Base-by-base conservation (phyloP, 2,113 vertebrate species). In the Anolis sagrei region DNA sequence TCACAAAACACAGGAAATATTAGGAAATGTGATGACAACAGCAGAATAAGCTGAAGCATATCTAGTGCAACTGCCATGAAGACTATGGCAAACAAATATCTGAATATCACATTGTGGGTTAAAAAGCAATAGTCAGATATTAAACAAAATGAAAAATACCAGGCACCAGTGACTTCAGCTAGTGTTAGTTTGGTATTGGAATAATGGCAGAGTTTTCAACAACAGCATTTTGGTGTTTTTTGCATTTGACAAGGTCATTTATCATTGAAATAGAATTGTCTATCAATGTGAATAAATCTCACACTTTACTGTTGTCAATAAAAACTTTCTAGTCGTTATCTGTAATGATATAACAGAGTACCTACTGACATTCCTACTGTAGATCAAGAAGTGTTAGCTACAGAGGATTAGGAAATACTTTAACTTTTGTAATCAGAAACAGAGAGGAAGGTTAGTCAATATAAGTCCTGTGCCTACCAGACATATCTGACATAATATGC, bases 141-240 rank as follows among this genome's bases (percentile, higher is more conserved):
- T 58, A 58, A 58, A 13, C 54, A 58, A 58, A 58, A 3, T 13
- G 54, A 4, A 58, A 58, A 58, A 58, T 14, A 16, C 18, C 14
- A 58, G 54, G 13, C 54, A 58, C 54, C 54, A 58, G 54, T 58
- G 54, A 58, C 69, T n/a, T n/a, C 8, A 70, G n/a, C 34, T 34
- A 19, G 13, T 3, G 16, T 36, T 19, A 36, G 34, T 36, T 5
- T 19, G 32, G 5, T 72, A 36, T 72, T 10, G 18, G 10, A 76
- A 79, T 51, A 69, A 76, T 25, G 86, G 16, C 61, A 49, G 11
- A 9, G 1, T 68, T 81, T 79, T 39, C 48, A 18, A 18, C 21
- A 5, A 27, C 10, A 58, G 11, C 70, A 0, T 0, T 0, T 5
- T 7, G 2, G 29, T 76, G 64, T 34, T 32, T 89, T 81, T 78